These are phyloP conservation scores for Drosophila formosana DNA, from an alignment of 2,888 invertebrate genomes.

Conservation along the genomic window DNA sequence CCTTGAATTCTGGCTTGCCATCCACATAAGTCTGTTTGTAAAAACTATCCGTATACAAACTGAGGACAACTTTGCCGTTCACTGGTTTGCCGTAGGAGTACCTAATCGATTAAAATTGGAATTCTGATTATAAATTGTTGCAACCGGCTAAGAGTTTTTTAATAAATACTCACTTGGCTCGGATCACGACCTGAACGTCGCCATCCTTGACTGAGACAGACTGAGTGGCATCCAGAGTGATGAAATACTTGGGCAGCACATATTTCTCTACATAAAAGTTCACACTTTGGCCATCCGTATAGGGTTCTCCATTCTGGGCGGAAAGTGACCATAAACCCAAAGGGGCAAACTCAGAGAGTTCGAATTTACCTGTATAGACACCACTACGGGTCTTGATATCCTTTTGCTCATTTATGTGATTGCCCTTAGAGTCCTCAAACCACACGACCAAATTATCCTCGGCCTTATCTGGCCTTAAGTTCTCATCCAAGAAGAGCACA, in stretches of 20 bases:
- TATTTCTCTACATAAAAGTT: conserved; percentile 92
- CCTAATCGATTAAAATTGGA: conserved; percentile 83
- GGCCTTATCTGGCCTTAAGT: conserved; percentile 89
- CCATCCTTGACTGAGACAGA: conserved; percentile 93
- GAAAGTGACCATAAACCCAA: conserved; percentile 93
- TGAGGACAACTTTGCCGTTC: conserved; percentile 93
- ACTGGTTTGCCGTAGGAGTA: conserved; percentile 92
- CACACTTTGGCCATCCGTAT: conserved; percentile 64
- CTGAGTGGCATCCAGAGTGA: conserved; percentile 92
- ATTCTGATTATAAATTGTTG: background rate
- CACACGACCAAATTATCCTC: conserved; percentile 88
- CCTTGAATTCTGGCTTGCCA: conserved; percentile 25
- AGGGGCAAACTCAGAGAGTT: conserved; percentile 91
- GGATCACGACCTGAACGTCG: conserved; percentile 90
- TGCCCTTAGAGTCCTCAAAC: conserved; percentile 91
- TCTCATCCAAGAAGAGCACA: conserved; percentile 87
- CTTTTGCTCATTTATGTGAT: conserved; percentile 93
- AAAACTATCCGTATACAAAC: conserved; percentile 89
- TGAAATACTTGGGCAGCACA: conserved; percentile 96
- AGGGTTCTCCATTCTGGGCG: conserved; percentile 52
- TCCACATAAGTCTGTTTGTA: conserved; percentile 37
- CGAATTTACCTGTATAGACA: conserved; percentile 90
- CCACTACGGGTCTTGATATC: conserved; percentile 85
- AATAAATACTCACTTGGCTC: conserved; percentile 75
- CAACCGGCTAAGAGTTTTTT: background rate